phyloP scores from a whole-genome alignment of 92 coral and sea anemone species.

The Bergia puertoricense region DNA sequence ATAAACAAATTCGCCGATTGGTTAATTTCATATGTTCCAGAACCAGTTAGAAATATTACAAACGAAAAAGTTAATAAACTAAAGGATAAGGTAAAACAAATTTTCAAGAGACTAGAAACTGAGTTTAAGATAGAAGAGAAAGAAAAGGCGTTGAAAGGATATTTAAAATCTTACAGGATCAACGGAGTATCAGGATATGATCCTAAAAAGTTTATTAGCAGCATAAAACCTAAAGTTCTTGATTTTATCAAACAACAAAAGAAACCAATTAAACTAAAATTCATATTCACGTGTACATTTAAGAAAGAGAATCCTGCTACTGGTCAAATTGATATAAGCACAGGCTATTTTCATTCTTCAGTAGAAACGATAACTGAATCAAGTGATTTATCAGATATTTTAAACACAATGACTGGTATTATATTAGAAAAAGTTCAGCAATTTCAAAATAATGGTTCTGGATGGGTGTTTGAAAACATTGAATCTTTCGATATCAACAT shows the following conservation, averaged over 20 bases:
- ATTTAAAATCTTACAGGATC: constrained; percentile 2
- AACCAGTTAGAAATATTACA: constrained; percentile 18
- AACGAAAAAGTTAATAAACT: constrained; percentile 16
- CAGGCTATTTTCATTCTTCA: not conserved
- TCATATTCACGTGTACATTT: not conserved
- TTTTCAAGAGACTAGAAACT: constrained; percentile 18
- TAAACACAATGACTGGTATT: not conserved
- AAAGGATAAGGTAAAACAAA: not conserved
- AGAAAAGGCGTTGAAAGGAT: not conserved
- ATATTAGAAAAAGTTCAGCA: not conserved
- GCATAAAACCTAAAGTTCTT: not conserved
- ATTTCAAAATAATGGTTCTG: not conserved
- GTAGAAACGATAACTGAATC: no score
- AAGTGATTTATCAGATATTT: not conserved
- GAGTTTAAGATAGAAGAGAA: constrained; percentile 18
- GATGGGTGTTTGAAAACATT: not conserved
- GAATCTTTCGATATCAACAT: not conserved
- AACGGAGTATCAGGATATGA: not conserved
- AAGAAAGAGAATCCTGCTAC: constrained; percentile 3
- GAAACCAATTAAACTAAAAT: constrained; percentile 8
- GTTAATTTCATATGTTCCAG: not conserved
- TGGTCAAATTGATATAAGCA: not conserved
- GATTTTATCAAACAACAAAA: not conserved
- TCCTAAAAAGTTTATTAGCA: not conserved
- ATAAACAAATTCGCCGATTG: constrained; percentile 22